phyloP scores from a whole-genome alignment of 2,888 invertebrate species.

The Gandaritis pyraliata region DNA sequence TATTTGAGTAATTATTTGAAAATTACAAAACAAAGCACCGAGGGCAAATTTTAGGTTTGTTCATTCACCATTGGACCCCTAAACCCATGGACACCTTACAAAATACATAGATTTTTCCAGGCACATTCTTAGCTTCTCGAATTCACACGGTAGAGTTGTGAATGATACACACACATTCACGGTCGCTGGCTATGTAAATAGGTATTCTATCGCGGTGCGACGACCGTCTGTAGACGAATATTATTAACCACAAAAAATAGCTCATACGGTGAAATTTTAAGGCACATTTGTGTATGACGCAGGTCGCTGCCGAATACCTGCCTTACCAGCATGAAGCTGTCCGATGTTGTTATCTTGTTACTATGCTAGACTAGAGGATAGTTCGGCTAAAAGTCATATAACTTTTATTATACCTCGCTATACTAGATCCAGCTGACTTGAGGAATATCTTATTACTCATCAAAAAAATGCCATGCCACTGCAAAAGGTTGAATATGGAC shows the following conservation, averaged over 20 bases:
- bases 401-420: too few species aligned
- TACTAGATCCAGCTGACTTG: background rate
- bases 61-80: too few species aligned
- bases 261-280: conserved; percentile 45
- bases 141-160: conserved; percentile 74
- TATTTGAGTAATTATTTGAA: too few species aligned
- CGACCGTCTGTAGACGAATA: conserved; percentile 55
- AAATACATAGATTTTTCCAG: conserved; percentile 67
- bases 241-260: conserved; percentile 56
- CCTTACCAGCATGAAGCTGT: background rate
- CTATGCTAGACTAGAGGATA: background rate
- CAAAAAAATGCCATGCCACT: background rate
- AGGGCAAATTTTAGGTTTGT: too few species aligned
- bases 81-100: conserved; percentile 57
- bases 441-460: background rate
- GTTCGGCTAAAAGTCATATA: too few species aligned
- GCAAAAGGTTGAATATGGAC: background rate
- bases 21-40: too few species aligned
- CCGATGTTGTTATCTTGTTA: background rate
- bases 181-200: conserved; percentile 81
- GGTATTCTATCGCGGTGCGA: conserved; percentile 57
- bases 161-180: conserved; percentile 71
- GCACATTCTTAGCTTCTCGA: conserved; percentile 69
- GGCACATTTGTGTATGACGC: conserved; percentile 7
- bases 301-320: background rate